Evolutionary conservation across 2,888 invertebrate species (phyloP), one percentile per base, ranked within the genome.

Genomic region (Drosophila lacicola): DNA sequence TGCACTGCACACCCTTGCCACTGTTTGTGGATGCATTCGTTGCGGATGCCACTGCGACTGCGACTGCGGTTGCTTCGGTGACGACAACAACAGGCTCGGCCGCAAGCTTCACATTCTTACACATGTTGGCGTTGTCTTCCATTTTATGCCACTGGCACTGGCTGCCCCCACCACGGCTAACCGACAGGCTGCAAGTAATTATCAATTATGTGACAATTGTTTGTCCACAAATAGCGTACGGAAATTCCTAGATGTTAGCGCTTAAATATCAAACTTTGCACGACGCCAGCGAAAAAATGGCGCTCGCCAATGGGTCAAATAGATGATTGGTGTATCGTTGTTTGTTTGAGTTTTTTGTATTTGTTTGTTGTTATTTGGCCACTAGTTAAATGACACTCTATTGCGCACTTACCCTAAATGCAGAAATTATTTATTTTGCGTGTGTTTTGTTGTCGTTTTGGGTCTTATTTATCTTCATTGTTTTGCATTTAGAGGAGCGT

Each of bases 271-370:
- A 55, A 74, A 67, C 45, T 64, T 66, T 67, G 57, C 74, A 45
- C 62, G 77, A 78, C 77, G 77, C 77, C 37, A 74, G 50, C 61
- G 53, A 74, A 76, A 78, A 78, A 78, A 78, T 78, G 78, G 78
- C 78, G 78, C 78, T 78, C 65, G 78, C 42, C 21, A 60, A 55
- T 69, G 65, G 60, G 21, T 44, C 45, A 58, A 53, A 47, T 41
- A 42, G 61, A 60, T 66, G 21, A 21, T 34, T 65, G 19, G 25
- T 39, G n/a, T 46, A 13, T 36, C 33, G 8, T 14, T 41, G 17
- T 33, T 58, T 45, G 17, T 17, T 42, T 33, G 14, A 2, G 9
- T 33, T 36, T 33, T 34, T 8, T 10, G 9, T 9, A 4, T 36
- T 41, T 41, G 4, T 19, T 2, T 36, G 9, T 19, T 42, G 11